Conservation (phyloP, 2,888 invertebrate species). For the Drosophila nr. medialis region DNA sequence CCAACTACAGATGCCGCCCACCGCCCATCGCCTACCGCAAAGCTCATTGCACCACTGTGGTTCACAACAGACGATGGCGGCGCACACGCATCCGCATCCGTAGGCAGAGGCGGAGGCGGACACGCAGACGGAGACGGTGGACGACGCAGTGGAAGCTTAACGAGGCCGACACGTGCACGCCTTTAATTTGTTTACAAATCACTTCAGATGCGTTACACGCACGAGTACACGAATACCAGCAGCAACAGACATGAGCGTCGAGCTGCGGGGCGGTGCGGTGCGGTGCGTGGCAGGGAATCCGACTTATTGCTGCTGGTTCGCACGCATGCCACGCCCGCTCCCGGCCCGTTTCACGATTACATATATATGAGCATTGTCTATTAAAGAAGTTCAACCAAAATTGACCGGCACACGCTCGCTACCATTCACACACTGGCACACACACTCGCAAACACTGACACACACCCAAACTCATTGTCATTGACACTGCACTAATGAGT, state of each 20-base stretch:
- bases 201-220: slow-evolving; percentile 84
- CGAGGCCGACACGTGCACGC: slow-evolving; percentile 84
- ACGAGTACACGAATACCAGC: slow-evolving; percentile 71
- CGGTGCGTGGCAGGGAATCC: background rate
- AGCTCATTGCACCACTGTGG: slow-evolving; percentile 60
- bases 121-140: slow-evolving; percentile 21
- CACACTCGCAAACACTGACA: slow-evolving; percentile 9
- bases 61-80: slow-evolving; percentile 45
- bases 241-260: background rate
- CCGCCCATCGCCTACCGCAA: slow-evolving; percentile 47
- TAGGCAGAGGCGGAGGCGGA: slow-evolving; percentile 6
- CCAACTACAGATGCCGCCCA: slow-evolving; percentile 10
- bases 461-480: slow-evolving; percentile 38
- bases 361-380: slow-evolving; percentile 47
- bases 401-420: slow-evolving; percentile 56
- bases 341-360: slow-evolving; percentile 2
- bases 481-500: slow-evolving; percentile 69
- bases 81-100: slow-evolving; percentile 53
- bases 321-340: slow-evolving; percentile 65
- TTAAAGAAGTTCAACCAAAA: slow-evolving; percentile 58
- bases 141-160: slow-evolving; percentile 81
- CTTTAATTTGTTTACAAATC: slow-evolving; percentile 85
- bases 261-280: background rate
- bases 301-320: slow-evolving; percentile 42
- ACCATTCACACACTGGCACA: slow-evolving; percentile 27